Evolutionary conservation across 2,113 vertebrate species (phyloP).

Genomic region (Alectura lathami): DNA sequence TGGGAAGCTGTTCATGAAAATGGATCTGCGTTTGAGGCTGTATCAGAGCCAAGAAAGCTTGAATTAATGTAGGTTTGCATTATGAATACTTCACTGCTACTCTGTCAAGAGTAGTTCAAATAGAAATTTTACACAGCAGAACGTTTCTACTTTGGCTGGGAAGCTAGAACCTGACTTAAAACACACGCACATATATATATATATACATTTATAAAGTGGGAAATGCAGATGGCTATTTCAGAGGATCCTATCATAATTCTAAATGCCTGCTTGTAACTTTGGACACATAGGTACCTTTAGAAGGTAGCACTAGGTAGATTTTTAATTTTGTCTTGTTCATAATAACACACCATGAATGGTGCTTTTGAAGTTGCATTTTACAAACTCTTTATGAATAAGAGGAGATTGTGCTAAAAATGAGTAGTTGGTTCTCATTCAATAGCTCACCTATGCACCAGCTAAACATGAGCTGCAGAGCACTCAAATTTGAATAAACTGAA

Average conservation of each 20-base stretch:
- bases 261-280: background rate
- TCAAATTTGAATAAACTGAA: background rate
- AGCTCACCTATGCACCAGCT: background rate
- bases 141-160: background rate
- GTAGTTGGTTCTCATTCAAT: background rate
- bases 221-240: background rate
- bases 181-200: background rate
- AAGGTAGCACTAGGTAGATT: background rate
- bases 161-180: background rate
- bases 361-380: background rate
- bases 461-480: background rate
- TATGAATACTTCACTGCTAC: background rate
- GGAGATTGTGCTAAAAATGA: background rate
- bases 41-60: slow-evolving; percentile 15
- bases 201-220: background rate
- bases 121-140: background rate
- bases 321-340: background rate
- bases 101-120: slow-evolving; percentile 16
- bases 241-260: background rate
- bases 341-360: background rate
- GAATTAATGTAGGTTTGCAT: background rate
- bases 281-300: background rate
- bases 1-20: background rate
- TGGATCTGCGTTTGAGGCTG: background rate
- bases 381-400: background rate